phyloP scores from a whole-genome alignment of 2,888 invertebrate species.

The Vandiemenella viatica region DNA sequence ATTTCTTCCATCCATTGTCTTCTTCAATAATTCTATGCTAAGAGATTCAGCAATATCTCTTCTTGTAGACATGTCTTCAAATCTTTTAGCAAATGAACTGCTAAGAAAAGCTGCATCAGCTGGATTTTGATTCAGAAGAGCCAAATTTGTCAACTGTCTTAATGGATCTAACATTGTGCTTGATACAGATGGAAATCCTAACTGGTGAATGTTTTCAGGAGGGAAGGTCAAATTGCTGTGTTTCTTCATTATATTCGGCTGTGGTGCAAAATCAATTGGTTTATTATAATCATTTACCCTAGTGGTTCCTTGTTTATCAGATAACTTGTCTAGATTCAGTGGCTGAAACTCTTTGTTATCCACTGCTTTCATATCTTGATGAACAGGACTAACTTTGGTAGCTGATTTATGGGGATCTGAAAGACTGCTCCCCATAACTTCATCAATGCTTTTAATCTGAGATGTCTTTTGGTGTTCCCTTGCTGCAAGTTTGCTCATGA shows the following conservation, averaged over 20 bases:
- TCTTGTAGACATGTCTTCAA: neutral
- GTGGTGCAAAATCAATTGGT: neutral
- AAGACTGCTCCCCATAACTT: neutral
- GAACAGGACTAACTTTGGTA: too few species aligned
- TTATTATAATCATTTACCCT: neutral
- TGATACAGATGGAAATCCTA: neutral
- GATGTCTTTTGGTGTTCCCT: neutral
- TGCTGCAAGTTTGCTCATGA: constrained; percentile 12
- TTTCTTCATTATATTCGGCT: too few species aligned
- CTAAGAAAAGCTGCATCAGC: neutral
- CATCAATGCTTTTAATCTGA: neutral
- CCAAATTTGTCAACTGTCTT: neutral
- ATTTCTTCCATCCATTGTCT: neutral
- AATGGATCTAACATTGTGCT: neutral
- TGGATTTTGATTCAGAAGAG: neutral
- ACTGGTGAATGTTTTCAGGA: neutral
- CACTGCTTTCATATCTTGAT: neutral
- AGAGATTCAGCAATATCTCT: neutral
- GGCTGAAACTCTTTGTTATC: neutral
- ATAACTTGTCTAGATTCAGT: neutral
- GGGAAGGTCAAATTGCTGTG: neutral
- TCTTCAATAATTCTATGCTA: neutral
- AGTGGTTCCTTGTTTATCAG: neutral
- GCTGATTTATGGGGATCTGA: neutral
- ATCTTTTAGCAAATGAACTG: neutral